Percentiles rank a stretch among this genome's conserved stretches.
Conservation (phyloP, 92 coral and sea anemone species). For the Muricea muricata region DNA sequence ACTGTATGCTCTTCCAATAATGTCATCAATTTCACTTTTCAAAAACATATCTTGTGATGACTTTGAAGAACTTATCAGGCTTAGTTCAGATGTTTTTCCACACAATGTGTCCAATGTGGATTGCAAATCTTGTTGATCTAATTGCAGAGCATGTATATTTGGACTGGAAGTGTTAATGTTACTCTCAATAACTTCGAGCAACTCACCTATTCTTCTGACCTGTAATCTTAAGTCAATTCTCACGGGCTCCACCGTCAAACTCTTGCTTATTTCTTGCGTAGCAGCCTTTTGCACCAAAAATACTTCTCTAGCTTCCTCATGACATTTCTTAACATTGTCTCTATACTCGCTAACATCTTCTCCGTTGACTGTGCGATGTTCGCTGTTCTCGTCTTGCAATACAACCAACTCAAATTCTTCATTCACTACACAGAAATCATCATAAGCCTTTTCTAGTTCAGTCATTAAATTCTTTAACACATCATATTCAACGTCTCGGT, state of each 20-base stretch:
- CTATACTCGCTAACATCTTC: constrained; percentile 44
- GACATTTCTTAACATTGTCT: constrained; percentile 39
- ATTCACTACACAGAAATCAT: constrained; percentile 58
- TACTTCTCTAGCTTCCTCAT: constrained; percentile 53
- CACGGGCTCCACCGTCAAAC: not conserved
- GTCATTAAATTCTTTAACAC: constrained; percentile 46
- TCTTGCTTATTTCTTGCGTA: not conserved
- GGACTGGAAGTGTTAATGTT: constrained; percentile 19
- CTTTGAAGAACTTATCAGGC: constrained; percentile 7
- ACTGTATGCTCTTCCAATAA: not conserved
- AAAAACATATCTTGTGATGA: constrained; percentile 6
- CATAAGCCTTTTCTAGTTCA: constrained; percentile 55
- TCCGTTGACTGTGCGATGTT: constrained; percentile 64
- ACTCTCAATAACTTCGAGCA: not conserved
- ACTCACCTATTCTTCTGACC: not conserved
- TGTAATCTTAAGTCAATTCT: constrained; percentile 1
- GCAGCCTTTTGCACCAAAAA: constrained; percentile 32
- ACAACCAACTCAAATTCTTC: constrained; percentile 44
- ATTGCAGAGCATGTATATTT: not conserved
- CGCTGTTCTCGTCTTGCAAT: constrained; percentile 38
- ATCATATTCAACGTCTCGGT: constrained; percentile 50
- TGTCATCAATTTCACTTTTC: not conserved
- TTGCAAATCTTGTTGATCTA: constrained; percentile 5
- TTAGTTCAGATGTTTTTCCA: constrained; percentile 9
- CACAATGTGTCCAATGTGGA: not conserved